phyloP scores from a whole-genome alignment of 2,888 invertebrate species.

The Mycalesis mineus region DNA sequence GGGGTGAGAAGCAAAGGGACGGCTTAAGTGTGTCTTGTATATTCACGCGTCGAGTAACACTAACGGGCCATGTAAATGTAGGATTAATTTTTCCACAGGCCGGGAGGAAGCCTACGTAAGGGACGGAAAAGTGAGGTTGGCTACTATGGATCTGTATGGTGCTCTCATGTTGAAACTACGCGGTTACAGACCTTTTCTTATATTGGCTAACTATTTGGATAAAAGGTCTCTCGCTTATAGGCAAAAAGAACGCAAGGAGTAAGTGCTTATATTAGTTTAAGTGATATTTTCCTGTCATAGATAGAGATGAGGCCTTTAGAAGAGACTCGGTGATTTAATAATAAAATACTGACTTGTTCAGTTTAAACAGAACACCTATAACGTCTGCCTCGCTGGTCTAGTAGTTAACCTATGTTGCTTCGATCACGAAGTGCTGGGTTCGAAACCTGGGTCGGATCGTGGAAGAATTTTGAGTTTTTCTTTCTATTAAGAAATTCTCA shows the following conservation, averaged over 20 bases:
- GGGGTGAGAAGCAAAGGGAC: not conserved
- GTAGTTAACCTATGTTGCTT: too few relatives aligned
- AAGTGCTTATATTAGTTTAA: conserved; percentile 14
- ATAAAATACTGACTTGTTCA: too few relatives aligned
- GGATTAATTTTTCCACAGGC: conserved; percentile 39
- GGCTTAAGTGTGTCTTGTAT: conserved; percentile 9
- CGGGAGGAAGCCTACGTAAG: conserved; percentile 58
- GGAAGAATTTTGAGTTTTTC: too few relatives aligned
- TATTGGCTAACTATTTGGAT: conserved; percentile 56
- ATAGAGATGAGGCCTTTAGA: too few relatives aligned
- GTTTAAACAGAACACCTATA: too few relatives aligned
- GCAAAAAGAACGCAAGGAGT: conserved; percentile 54
- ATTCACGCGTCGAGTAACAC: conserved; percentile 8
- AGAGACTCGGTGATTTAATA: too few relatives aligned
- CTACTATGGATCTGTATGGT: conserved; percentile 56
- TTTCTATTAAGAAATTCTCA: too few relatives aligned
- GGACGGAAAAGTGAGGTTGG: conserved; percentile 56
- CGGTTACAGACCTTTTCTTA: conserved; percentile 60
- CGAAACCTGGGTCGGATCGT: too few relatives aligned
- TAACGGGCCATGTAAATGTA: conserved; percentile 9
- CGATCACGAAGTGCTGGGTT: too few relatives aligned
- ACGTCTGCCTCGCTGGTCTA: too few relatives aligned
- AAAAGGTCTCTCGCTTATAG: conserved; percentile 36
- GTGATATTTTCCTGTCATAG: too few relatives aligned
- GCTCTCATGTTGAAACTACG: conserved; percentile 63